Evolutionary conservation across 2,888 invertebrate genomes (phyloP).

Genomic region (Baronia brevicornis): DNA sequence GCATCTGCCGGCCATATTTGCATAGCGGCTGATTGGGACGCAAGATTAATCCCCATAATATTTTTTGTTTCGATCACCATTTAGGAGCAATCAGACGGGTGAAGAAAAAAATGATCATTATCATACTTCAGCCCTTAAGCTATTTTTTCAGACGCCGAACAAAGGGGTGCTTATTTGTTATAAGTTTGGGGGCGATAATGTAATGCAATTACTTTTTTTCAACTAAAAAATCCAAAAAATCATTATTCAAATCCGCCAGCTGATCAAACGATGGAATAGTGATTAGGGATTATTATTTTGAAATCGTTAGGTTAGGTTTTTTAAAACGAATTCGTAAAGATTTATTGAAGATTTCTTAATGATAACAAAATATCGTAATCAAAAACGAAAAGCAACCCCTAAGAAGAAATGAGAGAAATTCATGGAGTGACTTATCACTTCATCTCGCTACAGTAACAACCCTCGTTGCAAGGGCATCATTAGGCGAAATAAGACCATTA

Average conservation of each 20-base stretch:
- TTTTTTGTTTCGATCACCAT: conserved; percentile 71
- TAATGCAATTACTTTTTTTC: conserved; percentile 71
- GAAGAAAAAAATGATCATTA: conserved; percentile 68
- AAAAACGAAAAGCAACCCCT: conserved; percentile 21
- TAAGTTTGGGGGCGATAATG: conserved; percentile 74
- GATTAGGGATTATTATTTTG: conserved; percentile 44
- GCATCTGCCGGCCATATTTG: conserved; percentile 67
- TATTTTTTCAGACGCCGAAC: conserved; percentile 70
- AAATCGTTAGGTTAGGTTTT: conserved; percentile 16
- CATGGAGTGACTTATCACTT: conserved; percentile 67
- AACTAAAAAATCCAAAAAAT: conserved; percentile 49
- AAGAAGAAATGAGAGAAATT: conserved; percentile 46
- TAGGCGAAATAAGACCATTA: conserved; percentile 74
- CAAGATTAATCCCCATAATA: conserved; percentile 70
- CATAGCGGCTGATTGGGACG: conserved; percentile 66
- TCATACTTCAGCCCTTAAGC: conserved; percentile 73
- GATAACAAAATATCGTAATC: conserved; percentile 6
- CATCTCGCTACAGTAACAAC: conserved; percentile 65
- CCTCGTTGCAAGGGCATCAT: conserved; percentile 58
- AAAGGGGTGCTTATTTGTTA: conserved; percentile 72
- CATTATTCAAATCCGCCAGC: conserved; percentile 72
- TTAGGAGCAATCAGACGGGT: conserved; percentile 67
- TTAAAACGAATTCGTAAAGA: no score
- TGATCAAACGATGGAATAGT: conserved; percentile 58
- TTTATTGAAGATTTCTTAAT: no score